phyloP scores from a whole-genome alignment of 2,888 invertebrate genomes.

The Brachylomia viminalis region DNA sequence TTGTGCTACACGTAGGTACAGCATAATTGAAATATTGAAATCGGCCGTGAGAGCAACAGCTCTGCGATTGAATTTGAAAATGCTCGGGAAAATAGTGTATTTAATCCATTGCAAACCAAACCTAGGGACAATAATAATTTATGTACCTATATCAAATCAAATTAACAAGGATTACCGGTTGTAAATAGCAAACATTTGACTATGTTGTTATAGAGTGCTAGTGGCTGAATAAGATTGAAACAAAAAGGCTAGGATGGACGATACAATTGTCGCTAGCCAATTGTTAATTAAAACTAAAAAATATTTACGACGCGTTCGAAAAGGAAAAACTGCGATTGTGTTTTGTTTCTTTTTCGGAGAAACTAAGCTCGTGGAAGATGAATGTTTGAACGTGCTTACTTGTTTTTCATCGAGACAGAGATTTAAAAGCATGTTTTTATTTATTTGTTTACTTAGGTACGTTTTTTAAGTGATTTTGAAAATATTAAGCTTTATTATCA shows the following conservation, averaged over 20 bases:
- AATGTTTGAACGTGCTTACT: conserved; percentile 36
- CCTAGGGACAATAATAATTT: conserved; percentile 8
- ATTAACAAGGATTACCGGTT: conserved; percentile 22
- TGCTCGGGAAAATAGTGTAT: not conserved
- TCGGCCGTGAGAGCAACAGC: not conserved
- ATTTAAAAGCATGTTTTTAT: conserved; percentile 33
- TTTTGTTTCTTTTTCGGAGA: conserved; percentile 35
- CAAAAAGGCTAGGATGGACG: conserved; percentile 8
- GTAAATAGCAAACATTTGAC: conserved; percentile 12
- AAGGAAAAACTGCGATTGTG: conserved; percentile 36
- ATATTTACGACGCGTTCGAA: conserved; percentile 49
- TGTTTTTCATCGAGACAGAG: conserved; percentile 25
- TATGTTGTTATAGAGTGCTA: not conserved
- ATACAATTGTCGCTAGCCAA: conserved; percentile 29
- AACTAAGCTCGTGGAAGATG: conserved; percentile 47
- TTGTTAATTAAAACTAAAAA: conserved; percentile 57
- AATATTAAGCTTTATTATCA: too few species aligned
- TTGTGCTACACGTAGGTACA: conserved; percentile 11
- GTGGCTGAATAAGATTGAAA: not conserved
- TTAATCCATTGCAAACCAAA: conserved; percentile 16
- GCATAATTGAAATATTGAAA: conserved; percentile 19
- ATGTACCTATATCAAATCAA: conserved; percentile 1
- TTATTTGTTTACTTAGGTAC: not conserved
- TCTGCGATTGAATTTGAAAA: conserved; percentile 16
- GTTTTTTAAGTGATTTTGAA: not conserved